A percentile compares a stretch with the other conserved stretches of the same genome.
These are phyloP conservation scores for Alca torda DNA, from an alignment of 2,797 vertebrate species.

Conservation along the genomic window DNA sequence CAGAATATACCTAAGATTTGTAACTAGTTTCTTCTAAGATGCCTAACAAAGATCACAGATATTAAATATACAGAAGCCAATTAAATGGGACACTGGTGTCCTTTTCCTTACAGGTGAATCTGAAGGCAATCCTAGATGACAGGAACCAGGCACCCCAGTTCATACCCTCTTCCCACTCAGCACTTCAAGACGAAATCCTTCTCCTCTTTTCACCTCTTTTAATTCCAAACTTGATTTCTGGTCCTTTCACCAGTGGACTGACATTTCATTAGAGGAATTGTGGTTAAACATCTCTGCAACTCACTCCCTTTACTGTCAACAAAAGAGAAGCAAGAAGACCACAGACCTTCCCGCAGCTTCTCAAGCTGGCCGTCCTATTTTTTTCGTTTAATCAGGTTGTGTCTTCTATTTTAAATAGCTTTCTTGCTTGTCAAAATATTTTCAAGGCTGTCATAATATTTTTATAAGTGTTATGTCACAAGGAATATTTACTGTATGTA, in stretches of 20 bases:
- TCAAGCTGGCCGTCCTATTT: not conserved
- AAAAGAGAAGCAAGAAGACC: not conserved
- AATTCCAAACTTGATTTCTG: not conserved
- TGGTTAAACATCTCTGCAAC: not conserved
- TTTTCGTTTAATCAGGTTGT: not conserved
- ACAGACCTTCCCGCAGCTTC: not conserved
- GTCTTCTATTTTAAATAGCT: not conserved
- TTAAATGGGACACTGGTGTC: no score
- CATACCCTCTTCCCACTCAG: not conserved
- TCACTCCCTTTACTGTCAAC: not conserved
- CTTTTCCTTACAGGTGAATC: not conserved
- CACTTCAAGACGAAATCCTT: not conserved
- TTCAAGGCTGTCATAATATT: slow-evolving; percentile 40
- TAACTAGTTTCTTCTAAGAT: not conserved
- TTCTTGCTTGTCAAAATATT: slow-evolving; percentile 12
- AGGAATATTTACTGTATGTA: not conserved
- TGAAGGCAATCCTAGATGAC: not conserved
- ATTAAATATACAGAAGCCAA: not conserved
- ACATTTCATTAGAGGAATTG: not conserved
- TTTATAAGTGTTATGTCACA: not conserved
- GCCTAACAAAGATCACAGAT: not conserved
- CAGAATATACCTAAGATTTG: not conserved
- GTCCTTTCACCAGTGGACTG: not conserved
- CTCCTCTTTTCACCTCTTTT: not conserved
- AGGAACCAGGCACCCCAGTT: not conserved